A percentile compares a stretch with the other conserved stretches of the same genome.
Conservation (phyloP, 2,797 vertebrate genomes). For the Gallinago solitaria region DNA sequence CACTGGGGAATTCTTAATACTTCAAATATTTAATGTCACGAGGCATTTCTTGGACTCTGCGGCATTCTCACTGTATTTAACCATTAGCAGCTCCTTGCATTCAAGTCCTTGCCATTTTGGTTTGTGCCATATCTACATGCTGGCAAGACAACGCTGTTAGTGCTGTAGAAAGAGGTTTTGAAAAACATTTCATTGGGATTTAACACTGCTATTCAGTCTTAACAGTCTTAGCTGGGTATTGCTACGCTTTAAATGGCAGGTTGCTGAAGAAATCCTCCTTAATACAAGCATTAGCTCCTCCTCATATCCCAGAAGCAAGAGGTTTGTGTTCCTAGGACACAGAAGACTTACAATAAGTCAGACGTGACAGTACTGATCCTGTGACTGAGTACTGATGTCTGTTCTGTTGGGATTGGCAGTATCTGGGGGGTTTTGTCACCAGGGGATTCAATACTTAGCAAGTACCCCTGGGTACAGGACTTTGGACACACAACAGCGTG, state of each 20-base stretch:
- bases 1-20: constrained; percentile 60
- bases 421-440: neutral
- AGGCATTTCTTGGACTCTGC: constrained; percentile 37
- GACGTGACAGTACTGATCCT: neutral
- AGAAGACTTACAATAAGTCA: neutral
- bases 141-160: neutral
- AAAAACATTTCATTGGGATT: neutral
- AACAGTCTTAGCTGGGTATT: neutral
- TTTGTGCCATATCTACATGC: neutral
- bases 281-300: neutral
- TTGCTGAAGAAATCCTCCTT: neutral
- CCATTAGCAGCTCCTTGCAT: neutral
- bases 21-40: constrained; percentile 59
- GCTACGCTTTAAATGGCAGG: neutral
- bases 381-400: neutral
- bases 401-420: neutral
- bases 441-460: accelerated
- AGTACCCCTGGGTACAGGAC: neutral
- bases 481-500: neutral
- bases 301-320: neutral
- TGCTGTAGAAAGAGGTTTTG: neutral
- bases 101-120: neutral
- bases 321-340: neutral
- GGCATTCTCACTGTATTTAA: constrained; percentile 41
- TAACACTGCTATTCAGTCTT: neutral